Evolutionary conservation across 2,797 vertebrate genomes (phyloP).

Genomic region (Leucoraja ocellata): DNA sequence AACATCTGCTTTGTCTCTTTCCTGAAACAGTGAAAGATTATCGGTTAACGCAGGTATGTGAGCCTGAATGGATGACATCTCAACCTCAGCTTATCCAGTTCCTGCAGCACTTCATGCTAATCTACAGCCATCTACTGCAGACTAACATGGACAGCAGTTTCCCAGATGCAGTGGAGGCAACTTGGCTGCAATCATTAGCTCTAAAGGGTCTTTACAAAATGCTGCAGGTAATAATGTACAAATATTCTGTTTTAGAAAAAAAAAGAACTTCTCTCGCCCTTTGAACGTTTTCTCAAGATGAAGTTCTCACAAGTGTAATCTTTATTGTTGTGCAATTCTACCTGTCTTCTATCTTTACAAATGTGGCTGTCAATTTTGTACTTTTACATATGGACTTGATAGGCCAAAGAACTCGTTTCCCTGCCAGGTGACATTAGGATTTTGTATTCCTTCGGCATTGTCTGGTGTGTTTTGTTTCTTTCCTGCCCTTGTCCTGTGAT

Average conservation of each 20-base stretch:
- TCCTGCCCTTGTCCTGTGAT: not conserved
- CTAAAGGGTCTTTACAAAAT: constrained; percentile 92
- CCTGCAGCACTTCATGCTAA: constrained; percentile 78
- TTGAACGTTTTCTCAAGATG: not conserved
- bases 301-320: not conserved
- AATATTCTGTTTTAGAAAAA: not conserved
- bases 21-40: constrained; percentile 80
- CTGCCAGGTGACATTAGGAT: no score
- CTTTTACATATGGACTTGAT: no score
- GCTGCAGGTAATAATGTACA: constrained; percentile 69
- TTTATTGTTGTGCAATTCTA: not conserved
- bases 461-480: not conserved
- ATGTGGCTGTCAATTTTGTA: no score
- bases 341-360: not conserved
- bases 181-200: constrained; percentile 86
- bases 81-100: constrained; percentile 71
- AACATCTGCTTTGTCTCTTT: not conserved
- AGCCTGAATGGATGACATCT: constrained; percentile 48
- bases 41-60: constrained; percentile 76
- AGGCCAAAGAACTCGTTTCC: no score
- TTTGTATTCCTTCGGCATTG: not conserved
- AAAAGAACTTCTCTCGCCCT: not conserved
- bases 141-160: constrained; percentile 68
- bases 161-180: constrained; percentile 82
- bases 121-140: constrained; percentile 81